Evolutionary conservation across 2,797 vertebrate species (phyloP).

Genomic region (Gobionotothen gibberifrons): DNA sequence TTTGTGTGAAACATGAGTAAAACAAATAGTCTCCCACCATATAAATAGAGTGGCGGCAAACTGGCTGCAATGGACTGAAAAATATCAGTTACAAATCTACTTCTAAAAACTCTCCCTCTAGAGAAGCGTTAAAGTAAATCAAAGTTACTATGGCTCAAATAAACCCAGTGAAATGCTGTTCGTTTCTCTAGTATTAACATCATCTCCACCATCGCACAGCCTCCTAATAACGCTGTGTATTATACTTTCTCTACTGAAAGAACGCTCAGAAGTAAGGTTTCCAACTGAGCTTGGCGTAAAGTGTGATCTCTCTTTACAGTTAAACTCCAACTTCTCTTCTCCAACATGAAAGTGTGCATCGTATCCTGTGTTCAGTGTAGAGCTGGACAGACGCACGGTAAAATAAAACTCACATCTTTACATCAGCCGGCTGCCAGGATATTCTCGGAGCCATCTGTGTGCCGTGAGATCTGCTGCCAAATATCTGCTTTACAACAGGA

Average conservation of each 20-base stretch:
- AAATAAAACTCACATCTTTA: slow-evolving; percentile 43
- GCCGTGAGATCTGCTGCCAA: slow-evolving; percentile 39
- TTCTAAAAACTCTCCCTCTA: too few species aligned
- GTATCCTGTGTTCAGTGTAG: background rate
- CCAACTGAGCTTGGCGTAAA: background rate
- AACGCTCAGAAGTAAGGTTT: background rate
- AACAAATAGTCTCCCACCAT: too few species aligned
- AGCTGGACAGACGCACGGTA: slow-evolving; percentile 25
- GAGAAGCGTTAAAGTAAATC: too few species aligned
- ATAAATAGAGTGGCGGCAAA: too few species aligned
- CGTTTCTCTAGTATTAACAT: too few species aligned
- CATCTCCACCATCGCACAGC: too few species aligned
- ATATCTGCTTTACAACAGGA: slow-evolving; percentile 27
- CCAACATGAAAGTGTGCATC: background rate
- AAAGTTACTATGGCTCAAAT: too few species aligned
- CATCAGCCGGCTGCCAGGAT: slow-evolving; percentile 45
- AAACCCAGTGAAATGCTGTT: too few species aligned
- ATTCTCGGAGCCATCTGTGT: slow-evolving; percentile 45
- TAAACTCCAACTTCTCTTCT: background rate
- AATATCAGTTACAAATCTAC: too few species aligned
- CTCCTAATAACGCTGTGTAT: too few species aligned
- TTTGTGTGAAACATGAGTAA: too few species aligned
- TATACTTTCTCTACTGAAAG: background rate
- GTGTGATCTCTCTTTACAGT: background rate
- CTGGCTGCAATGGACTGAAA: too few species aligned